Percentiles rank a stretch among this genome's conserved stretches.
Conservation (phyloP, 1,140 invertebrate genomes). For the Drosophila quadrilineata region DNA sequence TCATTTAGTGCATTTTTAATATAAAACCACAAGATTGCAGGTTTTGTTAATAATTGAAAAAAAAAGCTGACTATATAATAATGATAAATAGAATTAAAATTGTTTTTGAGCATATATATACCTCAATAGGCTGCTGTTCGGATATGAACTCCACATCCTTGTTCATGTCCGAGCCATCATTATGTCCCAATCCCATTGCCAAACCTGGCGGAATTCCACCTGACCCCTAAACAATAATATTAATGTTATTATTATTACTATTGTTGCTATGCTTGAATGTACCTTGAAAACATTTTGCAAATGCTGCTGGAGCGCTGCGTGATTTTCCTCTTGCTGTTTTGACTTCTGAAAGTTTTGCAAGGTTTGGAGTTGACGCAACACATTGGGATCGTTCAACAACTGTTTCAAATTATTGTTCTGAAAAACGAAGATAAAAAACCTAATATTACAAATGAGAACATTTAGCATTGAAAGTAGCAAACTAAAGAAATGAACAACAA, state of each 20-base stretch:
- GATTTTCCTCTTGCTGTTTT: constrained; percentile 86
- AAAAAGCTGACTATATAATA: constrained; percentile 10
- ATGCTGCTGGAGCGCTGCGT: constrained; percentile 91
- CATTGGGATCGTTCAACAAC: constrained; percentile 85
- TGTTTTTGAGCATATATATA: constrained; percentile 34
- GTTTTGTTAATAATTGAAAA: neutral
- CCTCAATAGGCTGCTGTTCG: constrained; percentile 82
- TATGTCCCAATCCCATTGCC: constrained; percentile 43
- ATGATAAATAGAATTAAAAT: neutral
- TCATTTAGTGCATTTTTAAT: too few species aligned
- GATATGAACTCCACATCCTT: constrained; percentile 83
- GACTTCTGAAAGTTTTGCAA: constrained; percentile 83
- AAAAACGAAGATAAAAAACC: neutral
- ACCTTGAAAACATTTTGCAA: constrained; percentile 83
- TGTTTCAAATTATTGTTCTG: constrained; percentile 79
- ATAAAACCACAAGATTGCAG: constrained; percentile 26
- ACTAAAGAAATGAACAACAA: constrained; percentile 4
- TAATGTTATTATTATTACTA: neutral
- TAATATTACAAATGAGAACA: constrained; percentile 1
- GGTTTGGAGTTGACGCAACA: constrained; percentile 85
- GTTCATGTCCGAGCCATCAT: constrained; percentile 59
- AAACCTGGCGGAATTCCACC: constrained; percentile 49
- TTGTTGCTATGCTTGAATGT: neutral
- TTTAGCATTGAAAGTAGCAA: neutral
- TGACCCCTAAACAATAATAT: constrained; percentile 40